Evolutionary conservation across 2,113 vertebrate species (phyloP), one percentile per base, ranked within the genome.

Genomic region (Chlamydotis undulata): DNA sequence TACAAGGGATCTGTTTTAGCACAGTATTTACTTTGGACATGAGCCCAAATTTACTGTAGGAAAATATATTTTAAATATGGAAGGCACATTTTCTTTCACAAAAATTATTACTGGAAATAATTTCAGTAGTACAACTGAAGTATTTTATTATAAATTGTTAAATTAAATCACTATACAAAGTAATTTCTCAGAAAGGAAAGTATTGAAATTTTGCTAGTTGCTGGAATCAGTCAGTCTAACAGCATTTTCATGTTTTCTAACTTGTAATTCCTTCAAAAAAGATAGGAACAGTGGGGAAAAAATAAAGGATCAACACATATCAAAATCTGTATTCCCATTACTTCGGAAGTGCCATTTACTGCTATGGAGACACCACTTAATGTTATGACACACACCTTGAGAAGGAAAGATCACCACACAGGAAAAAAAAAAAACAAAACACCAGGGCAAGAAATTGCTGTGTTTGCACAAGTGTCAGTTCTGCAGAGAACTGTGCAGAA

Each of bases 91-190:
- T 97, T 95, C 49, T 90, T 96, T 83, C 52, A 89, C 26, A 83
- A 33, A 91, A 73, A 49, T 19, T 86, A 94, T 95, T 93, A 73
- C 33, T 88, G 76, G 79, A 96, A 94, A 94, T 90, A 87, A 94
- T 90, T 92, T 94, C 84, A 92, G 68, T 63, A 71, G 79, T 68
- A 74, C 12, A 50, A 74, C 7, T n/a, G 14, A 70, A 50, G 31
- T 52, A 73, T 86, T 94, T 94, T 80, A 52, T 76, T 90, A 87
- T 55, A 50, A 95, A 92, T 55, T 52, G 12, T 57, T 89, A 84
- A 84, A 91, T 93, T 78, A 93, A 96, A 89, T 90, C n/a, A 39
- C 31, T 55, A 47, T 6, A n/a, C 29, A 65, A 97, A 93, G 41
- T 67, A 71, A 57, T 37, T 43, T 77, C 26, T 52, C 76, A 45